These are phyloP conservation scores for Onychomys leucogaster DNA, from an alignment of 2,797 vertebrate genomes.

Conservation along the genomic window DNA sequence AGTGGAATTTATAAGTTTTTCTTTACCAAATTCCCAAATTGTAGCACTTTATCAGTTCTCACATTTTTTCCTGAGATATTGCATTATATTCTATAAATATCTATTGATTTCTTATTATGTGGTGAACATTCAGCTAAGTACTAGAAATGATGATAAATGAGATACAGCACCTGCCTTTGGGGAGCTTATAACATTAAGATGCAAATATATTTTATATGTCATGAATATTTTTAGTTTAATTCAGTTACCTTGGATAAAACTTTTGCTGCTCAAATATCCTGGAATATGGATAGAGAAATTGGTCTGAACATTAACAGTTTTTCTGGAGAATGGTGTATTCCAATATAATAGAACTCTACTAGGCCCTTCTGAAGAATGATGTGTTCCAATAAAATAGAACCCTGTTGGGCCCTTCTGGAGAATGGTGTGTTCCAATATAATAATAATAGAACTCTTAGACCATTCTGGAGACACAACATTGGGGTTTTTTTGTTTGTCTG, in stretches of 20 bases:
- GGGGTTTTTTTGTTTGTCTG: too few species aligned
- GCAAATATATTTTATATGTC: not conserved
- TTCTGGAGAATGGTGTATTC: not conserved
- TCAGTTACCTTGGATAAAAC: not conserved
- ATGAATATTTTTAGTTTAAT: constrained; percentile 12
- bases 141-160: not conserved
- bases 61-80: constrained; percentile 2
- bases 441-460: too few species aligned
- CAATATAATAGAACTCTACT: not conserved
- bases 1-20: not conserved
- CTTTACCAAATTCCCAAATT: not conserved
- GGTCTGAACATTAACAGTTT: not conserved
- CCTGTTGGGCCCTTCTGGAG: too few species aligned
- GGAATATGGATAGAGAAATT: not conserved
- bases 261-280: not conserved
- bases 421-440: too few species aligned
- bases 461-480: too few species aligned
- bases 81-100: constrained; percentile 18
- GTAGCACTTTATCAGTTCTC: not conserved
- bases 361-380: not conserved
- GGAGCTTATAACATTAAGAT: not conserved
- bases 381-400: too few species aligned
- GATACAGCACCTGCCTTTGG: not conserved
- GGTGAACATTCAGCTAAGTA: not conserved
- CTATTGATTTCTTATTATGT: not conserved